Conservation (phyloP, 2,797 vertebrate genomes). For the Sparidentex hasta region DNA sequence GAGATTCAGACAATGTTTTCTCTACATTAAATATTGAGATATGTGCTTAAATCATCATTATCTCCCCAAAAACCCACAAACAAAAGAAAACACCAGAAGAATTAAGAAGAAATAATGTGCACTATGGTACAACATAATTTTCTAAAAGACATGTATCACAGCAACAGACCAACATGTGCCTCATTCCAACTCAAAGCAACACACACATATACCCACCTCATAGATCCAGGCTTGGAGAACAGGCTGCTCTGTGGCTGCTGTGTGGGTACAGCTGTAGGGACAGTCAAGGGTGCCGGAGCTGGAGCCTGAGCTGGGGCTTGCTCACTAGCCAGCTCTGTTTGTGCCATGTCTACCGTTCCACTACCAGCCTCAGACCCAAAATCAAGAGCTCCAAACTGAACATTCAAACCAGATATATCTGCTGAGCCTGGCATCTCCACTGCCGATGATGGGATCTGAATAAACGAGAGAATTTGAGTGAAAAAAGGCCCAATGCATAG, state of each 20-base stretch:
- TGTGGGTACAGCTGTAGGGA: conserved; percentile 50
- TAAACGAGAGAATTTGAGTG: not conserved
- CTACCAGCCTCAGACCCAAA: conserved; percentile 92
- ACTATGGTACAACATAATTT: not conserved
- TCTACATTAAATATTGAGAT: conserved; percentile 65
- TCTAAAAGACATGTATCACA: not conserved
- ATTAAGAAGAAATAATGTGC: not conserved
- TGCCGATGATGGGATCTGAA: conserved; percentile 94
- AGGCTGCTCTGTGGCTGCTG: conserved; percentile 88
- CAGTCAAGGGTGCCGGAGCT: conserved; percentile 48
- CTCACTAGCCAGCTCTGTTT: conserved; percentile 85
- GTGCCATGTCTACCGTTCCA: conserved; percentile 86
- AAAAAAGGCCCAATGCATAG: accelerated
- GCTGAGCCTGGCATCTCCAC: conserved; percentile 98
- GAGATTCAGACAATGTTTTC: conserved; percentile 59
- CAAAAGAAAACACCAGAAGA: too few relatives aligned
- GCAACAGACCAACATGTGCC: conserved; percentile 21
- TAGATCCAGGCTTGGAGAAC: conserved; percentile 90
- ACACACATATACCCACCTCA: conserved; percentile 82
- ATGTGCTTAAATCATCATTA: conserved; percentile 67
- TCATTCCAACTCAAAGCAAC: conserved; percentile 24
- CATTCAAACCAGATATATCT: conserved; percentile 93
- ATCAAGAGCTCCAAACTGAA: conserved; percentile 97
- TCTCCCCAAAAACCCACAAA: conserved; percentile 35
- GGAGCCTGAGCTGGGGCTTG: conserved; percentile 57